These are phyloP conservation scores for Trachemys scripta DNA, from an alignment of 2,113 vertebrate genomes.

Conservation along the genomic window DNA sequence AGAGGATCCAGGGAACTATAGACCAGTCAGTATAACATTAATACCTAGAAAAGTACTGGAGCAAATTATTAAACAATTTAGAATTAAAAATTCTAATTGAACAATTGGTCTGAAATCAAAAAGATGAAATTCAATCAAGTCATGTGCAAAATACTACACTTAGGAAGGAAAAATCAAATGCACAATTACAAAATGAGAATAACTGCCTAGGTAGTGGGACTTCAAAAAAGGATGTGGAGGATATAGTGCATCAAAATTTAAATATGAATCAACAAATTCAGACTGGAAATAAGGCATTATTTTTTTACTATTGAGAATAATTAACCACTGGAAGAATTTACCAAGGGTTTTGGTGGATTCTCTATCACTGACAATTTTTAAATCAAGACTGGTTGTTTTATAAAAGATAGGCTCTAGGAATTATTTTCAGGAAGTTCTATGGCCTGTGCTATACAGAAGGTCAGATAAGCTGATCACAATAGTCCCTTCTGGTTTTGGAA, in stretches of 20 bases:
- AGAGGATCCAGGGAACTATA: background rate
- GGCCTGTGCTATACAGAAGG: no score
- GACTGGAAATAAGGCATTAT: background rate
- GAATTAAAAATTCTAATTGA: background rate
- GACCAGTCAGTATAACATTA: background rate
- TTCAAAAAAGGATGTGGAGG: background rate
- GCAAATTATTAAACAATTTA: background rate
- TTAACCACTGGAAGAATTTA: background rate
- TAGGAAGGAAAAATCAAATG: background rate
- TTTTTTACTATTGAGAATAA: background rate
- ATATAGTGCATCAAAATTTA: no score
- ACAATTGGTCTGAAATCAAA: background rate
- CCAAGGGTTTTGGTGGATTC: background rate
- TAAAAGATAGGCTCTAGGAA: background rate
- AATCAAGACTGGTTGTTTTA: background rate
- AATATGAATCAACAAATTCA: background rate
- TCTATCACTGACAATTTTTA: background rate
- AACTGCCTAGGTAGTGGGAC: background rate
- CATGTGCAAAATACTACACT: background rate
- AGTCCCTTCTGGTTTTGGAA: no score
- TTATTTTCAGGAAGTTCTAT: no score
- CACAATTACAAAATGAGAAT: background rate
- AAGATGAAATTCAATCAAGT: background rate
- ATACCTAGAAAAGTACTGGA: background rate
- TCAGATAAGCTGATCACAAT: no score